Conservation (phyloP, 2,888 invertebrate species). For the Melanchra persicariae region DNA sequence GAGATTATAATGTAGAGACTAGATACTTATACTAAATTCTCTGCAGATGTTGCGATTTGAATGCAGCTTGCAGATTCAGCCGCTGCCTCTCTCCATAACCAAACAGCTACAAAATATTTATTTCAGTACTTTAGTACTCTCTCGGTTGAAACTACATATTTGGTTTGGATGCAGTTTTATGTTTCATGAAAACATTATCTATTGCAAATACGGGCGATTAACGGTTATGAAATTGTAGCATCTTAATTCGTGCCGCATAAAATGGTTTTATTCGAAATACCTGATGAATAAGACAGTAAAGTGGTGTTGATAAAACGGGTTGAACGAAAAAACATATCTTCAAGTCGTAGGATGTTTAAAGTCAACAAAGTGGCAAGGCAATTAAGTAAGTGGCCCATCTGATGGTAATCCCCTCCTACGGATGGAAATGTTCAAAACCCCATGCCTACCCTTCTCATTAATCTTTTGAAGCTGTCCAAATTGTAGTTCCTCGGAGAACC, state of each 20-base stretch:
- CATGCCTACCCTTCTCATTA: conserved; percentile 41
- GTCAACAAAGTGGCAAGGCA: background rate
- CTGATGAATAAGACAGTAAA: no score
- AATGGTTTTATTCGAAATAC: background rate
- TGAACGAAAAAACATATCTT: background rate
- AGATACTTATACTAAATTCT: background rate
- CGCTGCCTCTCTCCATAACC: conserved; percentile 20
- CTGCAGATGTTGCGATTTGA: conserved; percentile 38
- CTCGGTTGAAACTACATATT: conserved; percentile 13
- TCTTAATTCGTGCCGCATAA: background rate
- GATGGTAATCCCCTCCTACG: background rate
- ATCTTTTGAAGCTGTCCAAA: conserved; percentile 49
- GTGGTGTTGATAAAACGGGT: background rate
- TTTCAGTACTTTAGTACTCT: conserved; percentile 16
- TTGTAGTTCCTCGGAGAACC: conserved; percentile 31
- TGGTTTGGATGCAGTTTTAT: conserved; percentile 12
- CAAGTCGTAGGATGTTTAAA: background rate
- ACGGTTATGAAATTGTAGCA: background rate
- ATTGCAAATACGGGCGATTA: conserved; percentile 2
- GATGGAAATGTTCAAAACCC: conserved; percentile 9
- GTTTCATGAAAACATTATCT: conserved; percentile 5
- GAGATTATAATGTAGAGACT: conserved; percentile 18
- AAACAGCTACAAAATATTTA: conserved; percentile 38
- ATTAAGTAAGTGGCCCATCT: conserved; percentile 6
- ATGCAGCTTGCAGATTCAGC: conserved; percentile 37